These are phyloP conservation scores for Trisateles emortualis DNA, from an alignment of 2,888 invertebrate species.

Conservation along the genomic window DNA sequence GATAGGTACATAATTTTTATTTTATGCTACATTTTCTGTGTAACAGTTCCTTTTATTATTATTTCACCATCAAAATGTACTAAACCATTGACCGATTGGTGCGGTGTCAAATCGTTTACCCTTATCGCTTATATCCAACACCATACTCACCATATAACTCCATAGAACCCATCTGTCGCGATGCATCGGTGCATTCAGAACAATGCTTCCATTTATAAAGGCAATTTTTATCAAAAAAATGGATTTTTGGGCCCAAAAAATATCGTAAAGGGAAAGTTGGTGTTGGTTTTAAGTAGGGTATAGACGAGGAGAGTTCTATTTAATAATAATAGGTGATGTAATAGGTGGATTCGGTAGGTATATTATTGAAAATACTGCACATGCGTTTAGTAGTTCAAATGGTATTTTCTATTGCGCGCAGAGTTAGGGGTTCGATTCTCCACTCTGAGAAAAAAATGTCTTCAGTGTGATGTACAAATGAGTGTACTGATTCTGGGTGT, in stretches of 20 bases:
- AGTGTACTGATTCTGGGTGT: too few species aligned
- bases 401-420: too few species aligned
- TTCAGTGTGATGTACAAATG: too few species aligned
- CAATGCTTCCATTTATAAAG: conserved; percentile 73
- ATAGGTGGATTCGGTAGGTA: too few species aligned
- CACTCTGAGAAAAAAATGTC: too few species aligned
- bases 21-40: too few species aligned
- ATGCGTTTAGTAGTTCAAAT: too few species aligned
- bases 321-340: too few species aligned
- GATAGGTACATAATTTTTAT: too few species aligned
- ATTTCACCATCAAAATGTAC: conserved; percentile 19
- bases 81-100: conserved; percentile 70
- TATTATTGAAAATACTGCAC: neutral
- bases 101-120: conserved; percentile 80
- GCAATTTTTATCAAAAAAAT: conserved; percentile 68
- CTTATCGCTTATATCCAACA: conserved; percentile 64
- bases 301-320: conserved; percentile 10
- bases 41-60: too few species aligned
- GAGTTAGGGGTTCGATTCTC: too few species aligned
- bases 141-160: conserved; percentile 29
- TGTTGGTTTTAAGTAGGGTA: conserved; percentile 19
- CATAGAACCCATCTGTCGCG: conserved; percentile 69
- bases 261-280: conserved; percentile 54
- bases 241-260: conserved; percentile 63
- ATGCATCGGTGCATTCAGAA: conserved; percentile 67